A percentile compares a stretch with the other conserved stretches of the same genome.
Evolutionary conservation across 2,797 vertebrate species (phyloP).

Genomic region (Tachyglossus aculeatus): DNA sequence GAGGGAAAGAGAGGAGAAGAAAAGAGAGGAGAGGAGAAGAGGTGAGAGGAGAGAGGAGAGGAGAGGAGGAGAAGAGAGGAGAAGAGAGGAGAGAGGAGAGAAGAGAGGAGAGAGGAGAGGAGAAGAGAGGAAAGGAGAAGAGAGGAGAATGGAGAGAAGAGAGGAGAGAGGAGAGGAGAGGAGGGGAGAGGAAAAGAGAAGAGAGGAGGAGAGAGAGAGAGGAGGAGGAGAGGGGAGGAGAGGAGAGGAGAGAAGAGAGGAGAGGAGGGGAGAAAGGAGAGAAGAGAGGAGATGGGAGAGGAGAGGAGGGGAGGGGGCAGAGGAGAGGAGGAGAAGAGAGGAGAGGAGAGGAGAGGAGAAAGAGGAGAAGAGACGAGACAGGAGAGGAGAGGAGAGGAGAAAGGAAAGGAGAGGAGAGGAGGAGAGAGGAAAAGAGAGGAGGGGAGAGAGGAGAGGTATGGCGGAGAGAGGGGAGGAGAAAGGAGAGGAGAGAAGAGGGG

Average conservation of each 20-base stretch:
- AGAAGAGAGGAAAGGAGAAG: neutral
- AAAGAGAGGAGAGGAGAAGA: neutral
- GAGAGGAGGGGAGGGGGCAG: neutral
- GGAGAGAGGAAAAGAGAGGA: no score
- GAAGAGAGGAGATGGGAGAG: neutral
- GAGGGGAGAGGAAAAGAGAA: neutral
- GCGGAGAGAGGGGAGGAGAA: rapidly evolving
- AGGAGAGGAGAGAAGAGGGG: no score
- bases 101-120: neutral
- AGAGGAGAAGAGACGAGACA: neutral
- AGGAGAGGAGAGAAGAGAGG: neutral
- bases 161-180: neutral
- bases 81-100: no score
- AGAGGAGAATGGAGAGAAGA: neutral
- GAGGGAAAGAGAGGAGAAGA: neutral
- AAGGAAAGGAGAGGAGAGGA: no score
- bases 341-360: no score
- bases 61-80: neutral
- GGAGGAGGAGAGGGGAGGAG: neutral
- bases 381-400: no score
- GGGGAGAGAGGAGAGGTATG: neutral
- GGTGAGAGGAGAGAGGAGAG: constrained; percentile 20
- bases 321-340: neutral
- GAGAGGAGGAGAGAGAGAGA: neutral
- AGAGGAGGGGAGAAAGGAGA: neutral